phyloP scores from a whole-genome alignment of 2,888 invertebrate genomes.

The Drosophila peninsularis region DNA sequence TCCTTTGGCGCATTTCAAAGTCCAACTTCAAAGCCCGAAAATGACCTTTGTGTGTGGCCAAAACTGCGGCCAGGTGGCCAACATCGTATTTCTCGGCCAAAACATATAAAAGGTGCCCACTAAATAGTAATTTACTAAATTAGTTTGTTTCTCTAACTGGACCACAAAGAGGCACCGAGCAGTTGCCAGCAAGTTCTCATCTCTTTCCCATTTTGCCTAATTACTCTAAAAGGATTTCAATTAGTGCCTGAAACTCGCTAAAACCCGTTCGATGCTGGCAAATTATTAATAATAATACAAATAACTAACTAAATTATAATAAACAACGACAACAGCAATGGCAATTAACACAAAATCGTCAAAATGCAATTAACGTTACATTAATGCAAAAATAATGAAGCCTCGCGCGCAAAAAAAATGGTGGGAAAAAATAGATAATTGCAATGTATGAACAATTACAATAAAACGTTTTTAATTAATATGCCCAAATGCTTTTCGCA shows the following conservation, averaged over 20 bases:
- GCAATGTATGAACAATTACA: conserved; percentile 40
- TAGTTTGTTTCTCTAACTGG: conserved; percentile 75
- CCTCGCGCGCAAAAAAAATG: conserved; percentile 4
- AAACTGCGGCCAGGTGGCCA: conserved; percentile 56
- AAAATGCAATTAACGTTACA: conserved; percentile 69
- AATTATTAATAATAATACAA: conserved; percentile 48
- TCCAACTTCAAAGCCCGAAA: conserved; percentile 73
- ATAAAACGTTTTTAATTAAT: conserved; percentile 55
- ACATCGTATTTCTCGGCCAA: conserved; percentile 19
- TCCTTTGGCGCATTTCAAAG: conserved; percentile 79
- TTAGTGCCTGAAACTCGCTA: conserved; percentile 53
- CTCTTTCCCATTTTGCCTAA: conserved; percentile 57
- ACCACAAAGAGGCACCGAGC: conserved; percentile 24
- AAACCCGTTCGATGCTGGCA: conserved; percentile 24
- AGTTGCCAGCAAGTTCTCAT: conserved; percentile 25
- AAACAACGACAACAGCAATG: conserved; percentile 26
- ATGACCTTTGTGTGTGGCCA: conserved; percentile 69
- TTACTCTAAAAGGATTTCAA: conserved; percentile 79
- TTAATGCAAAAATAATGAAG: conserved; percentile 55
- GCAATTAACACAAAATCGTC: conserved; percentile 64
- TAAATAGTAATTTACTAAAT: conserved; percentile 81
- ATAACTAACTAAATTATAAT: conserved; percentile 37
- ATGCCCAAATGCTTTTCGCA: conserved; percentile 17
- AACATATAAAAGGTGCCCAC: conserved; percentile 46
- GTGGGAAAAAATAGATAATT: conserved; percentile 18